Evolutionary conservation across 2,113 vertebrate species (phyloP).

Genomic region (Mohoua ochrocephala): DNA sequence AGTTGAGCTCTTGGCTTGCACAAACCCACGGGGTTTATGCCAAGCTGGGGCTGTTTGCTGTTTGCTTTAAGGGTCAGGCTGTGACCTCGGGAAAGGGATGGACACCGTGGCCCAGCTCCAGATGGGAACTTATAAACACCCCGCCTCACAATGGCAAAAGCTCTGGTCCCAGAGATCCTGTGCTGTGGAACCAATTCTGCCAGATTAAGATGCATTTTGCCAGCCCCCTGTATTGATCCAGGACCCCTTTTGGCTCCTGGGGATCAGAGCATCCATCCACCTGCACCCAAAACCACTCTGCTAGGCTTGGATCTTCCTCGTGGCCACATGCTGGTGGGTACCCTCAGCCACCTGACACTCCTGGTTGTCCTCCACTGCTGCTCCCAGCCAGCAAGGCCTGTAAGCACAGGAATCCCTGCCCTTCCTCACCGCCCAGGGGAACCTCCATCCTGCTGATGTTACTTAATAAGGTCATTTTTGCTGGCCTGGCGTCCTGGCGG

Average conservation of each 20-base stretch:
- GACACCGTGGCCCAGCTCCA: not conserved
- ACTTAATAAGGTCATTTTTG: constrained; percentile 8
- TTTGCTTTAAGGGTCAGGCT: not conserved
- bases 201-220: not conserved
- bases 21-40: not conserved
- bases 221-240: not conserved
- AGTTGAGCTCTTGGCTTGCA: not conserved
- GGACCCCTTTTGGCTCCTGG: not conserved
- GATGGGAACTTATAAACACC: not conserved
- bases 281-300: not conserved
- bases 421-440: not conserved
- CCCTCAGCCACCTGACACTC: not conserved
- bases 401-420: not conserved
- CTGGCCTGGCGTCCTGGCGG: not conserved
- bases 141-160: not conserved
- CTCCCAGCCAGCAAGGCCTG: accelerated
- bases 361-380: not conserved
- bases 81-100: not conserved
- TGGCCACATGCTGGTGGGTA: accelerated
- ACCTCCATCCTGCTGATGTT: accelerated
- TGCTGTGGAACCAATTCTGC: not conserved
- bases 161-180: not conserved
- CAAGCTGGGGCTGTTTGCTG: not conserved
- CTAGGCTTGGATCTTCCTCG: not conserved
- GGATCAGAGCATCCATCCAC: not conserved